Conservation (phyloP, 2,888 invertebrate genomes). For the Nymphalis polychloros region DNA sequence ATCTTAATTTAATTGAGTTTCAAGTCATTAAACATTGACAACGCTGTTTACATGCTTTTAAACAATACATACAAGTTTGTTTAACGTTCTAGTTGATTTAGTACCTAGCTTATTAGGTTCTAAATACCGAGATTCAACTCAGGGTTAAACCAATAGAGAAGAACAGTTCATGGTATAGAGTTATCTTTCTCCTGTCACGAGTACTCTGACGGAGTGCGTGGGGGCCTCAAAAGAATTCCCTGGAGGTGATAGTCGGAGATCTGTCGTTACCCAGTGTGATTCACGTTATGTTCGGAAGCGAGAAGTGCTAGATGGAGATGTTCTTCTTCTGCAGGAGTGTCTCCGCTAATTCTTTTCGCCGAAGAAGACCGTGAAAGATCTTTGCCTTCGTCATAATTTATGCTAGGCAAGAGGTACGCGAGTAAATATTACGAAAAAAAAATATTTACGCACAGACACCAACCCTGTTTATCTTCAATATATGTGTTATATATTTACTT, state of each 20-base stretch:
- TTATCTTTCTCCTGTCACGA: not conserved
- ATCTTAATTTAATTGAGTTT: constrained; percentile 19
- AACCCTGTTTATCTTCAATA: too few relatives aligned
- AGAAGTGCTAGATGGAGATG: not conserved
- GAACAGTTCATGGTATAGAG: not conserved
- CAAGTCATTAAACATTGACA: constrained; percentile 1
- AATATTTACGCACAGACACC: too few relatives aligned
- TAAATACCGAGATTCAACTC: too few relatives aligned
- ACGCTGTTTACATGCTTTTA: not conserved
- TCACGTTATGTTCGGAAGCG: not conserved
- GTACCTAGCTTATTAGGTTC: too few relatives aligned
- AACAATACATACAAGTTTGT: not conserved
- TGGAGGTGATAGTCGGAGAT: not conserved
- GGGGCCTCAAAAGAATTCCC: not conserved
- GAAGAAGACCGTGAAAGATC: too few relatives aligned
- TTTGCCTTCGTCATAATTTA: too few relatives aligned
- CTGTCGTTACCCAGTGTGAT: not conserved
- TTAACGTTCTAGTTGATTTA: too few relatives aligned
- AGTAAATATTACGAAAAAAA: too few relatives aligned
- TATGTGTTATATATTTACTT: too few relatives aligned
- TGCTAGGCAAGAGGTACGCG: too few relatives aligned
- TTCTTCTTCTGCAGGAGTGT: not conserved
- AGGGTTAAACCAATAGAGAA: too few relatives aligned
- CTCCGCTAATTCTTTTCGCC: too few relatives aligned
- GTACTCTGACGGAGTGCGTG: not conserved